Evolutionary conservation across 2,797 vertebrate species (phyloP), one percentile per base, ranked within the genome.

Genomic region (Gastrophryne carolinensis): DNA sequence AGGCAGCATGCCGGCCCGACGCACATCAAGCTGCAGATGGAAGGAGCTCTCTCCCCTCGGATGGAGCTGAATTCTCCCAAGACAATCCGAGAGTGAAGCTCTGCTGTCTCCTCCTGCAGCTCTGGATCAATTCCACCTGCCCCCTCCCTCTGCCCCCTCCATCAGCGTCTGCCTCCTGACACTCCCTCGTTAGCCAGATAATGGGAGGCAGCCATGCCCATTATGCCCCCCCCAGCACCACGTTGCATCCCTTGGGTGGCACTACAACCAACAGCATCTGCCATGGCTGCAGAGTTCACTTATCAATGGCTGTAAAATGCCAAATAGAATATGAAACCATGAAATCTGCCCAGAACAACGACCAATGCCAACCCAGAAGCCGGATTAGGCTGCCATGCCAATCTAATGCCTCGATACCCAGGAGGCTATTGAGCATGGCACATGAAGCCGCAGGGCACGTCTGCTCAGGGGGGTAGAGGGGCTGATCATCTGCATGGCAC

Each of bases 1-100:
- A 79, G 82, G 63, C 79, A 72, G 87, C 92, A 91, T 92, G 82
- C 82, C 89, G 87, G 81, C 84, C 83, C 86, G 17, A n/a, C 72
- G 80, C 79, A 82, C 84, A 81, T 82, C 81, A 79, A 82, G 79
- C 71, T 81, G 79, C 80, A 82, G 84, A 87, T 86, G 83, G n/a
- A 84, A 86, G 80, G 79, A 82, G 82, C 78, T 82, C n/a, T n/a
- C n/a, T n/a, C 80, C 83, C 81, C 82, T 84, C 80, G 79, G 82
- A 85, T 84, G 81, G 80, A 85, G 82, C 83, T 85, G 83, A 82
- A 86, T 84, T 86, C 87, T 82, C 85, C 68, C 78, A 76, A 82
- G 84, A 82, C 81, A 72, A 11, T 17, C 78, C 80, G 84, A 84
- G 81, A 87, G 81, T 53, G 68, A 84, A 80, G 83, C 83, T 77